Conservation (phyloP, 1,140 invertebrate genomes). For the Octopus bimaculoides region DNA sequence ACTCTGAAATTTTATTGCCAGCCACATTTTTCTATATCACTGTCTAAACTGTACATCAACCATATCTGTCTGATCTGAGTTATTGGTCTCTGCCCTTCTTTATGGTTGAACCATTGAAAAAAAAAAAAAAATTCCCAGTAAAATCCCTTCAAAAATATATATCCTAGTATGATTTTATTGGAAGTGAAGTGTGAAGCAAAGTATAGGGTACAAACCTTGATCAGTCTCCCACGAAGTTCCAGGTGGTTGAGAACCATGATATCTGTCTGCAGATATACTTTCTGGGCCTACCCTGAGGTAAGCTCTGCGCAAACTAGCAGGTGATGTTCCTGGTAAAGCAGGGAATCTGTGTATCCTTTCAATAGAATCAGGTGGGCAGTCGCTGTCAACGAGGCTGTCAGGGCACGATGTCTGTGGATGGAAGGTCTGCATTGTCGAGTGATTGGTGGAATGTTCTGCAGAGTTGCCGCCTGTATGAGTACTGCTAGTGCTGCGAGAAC, state of each 20-base stretch:
- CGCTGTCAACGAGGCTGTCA: conserved; percentile 19
- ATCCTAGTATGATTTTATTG: too few species aligned
- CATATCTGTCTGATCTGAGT: too few species aligned
- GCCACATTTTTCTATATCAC: too few species aligned
- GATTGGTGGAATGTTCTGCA: conserved; percentile 7
- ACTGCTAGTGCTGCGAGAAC: conserved; percentile 44
- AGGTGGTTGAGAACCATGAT: conserved; percentile 16
- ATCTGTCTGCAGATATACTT: conserved; percentile 11
- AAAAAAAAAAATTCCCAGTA: too few species aligned
- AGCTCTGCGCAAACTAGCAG: neutral
- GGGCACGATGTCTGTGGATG: conserved; percentile 34
- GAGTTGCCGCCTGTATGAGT: conserved; percentile 30
- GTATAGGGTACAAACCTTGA: neutral
- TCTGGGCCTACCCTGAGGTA: conserved; percentile 5
- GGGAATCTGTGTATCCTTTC: conserved; percentile 8
- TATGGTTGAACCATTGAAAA: too few species aligned
- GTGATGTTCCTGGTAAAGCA: neutral
- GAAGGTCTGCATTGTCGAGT: conserved; percentile 41
- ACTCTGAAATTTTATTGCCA: too few species aligned
- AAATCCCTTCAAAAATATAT: too few species aligned
- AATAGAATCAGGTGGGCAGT: neutral
- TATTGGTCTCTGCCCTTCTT: too few species aligned
- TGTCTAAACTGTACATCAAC: too few species aligned
- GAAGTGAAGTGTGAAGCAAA: too few species aligned
- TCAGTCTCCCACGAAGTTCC: conserved; percentile 3